These are phyloP conservation scores for Andrena praecox DNA, from an alignment of 2,888 invertebrate genomes.

Conservation along the genomic window DNA sequence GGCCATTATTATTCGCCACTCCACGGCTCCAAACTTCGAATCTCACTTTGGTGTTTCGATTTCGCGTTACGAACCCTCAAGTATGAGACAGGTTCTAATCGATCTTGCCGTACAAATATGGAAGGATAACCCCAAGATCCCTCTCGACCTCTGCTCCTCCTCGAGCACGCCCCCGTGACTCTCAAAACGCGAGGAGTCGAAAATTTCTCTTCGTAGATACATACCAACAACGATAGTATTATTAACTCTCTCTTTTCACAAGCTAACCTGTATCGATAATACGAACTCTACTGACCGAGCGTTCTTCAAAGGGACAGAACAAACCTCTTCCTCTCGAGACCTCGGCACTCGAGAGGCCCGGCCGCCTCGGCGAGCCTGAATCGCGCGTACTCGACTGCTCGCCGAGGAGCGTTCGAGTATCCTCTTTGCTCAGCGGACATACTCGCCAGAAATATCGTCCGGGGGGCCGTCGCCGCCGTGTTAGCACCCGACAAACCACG, in stretches of 20 bases:
- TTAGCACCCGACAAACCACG: slow-evolving; percentile 34
- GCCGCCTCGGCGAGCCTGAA: slow-evolving; percentile 22
- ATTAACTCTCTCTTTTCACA: background rate
- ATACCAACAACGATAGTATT: background rate
- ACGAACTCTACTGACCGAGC: slow-evolving; percentile 6
- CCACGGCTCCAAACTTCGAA: background rate
- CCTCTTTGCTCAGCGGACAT: slow-evolving; percentile 8
- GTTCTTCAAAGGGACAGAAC: background rate
- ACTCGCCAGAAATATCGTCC: slow-evolving; percentile 9
- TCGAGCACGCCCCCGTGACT: background rate
- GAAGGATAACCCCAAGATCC: background rate
- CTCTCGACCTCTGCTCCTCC: background rate
- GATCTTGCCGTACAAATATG: background rate
- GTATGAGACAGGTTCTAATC: no score
- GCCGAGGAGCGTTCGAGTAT: slow-evolving; percentile 18
- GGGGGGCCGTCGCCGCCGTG: slow-evolving; percentile 19
- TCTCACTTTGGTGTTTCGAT: slow-evolving; percentile 5
- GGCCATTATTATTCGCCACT: no score
- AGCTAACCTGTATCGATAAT: slow-evolving; percentile 24
- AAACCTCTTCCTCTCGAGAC: slow-evolving; percentile 10
- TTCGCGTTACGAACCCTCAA: background rate
- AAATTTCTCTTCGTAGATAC: background rate
- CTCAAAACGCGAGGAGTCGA: background rate
- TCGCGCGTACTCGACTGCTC: slow-evolving; percentile 4
- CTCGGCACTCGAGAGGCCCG: slow-evolving; percentile 3